A percentile compares a stretch with the other conserved stretches of the same genome.
Conservation (phyloP, 2,113 vertebrate species). For the Neopipo cinnamomea region DNA sequence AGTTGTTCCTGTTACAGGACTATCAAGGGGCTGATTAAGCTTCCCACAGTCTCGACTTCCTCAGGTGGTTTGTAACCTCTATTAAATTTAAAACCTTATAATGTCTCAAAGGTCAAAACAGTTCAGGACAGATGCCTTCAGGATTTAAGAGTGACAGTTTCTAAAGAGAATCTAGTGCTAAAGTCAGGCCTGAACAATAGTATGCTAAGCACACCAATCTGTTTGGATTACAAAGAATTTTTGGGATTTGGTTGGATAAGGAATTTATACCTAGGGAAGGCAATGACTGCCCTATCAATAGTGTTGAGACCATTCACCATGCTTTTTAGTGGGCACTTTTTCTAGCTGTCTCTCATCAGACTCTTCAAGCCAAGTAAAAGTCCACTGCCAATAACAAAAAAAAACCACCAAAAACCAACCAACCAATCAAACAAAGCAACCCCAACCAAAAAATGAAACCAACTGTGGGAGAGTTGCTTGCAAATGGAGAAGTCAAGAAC, state of each 20-base stretch:
- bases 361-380: not conserved
- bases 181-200: not conserved
- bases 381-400: fast-evolving
- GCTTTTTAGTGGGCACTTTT: not conserved
- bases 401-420: not conserved
- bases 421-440: not conserved
- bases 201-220: not conserved
- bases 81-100: slow-evolving; percentile 54
- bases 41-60: not conserved
- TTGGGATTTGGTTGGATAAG: not conserved
- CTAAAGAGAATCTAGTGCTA: slow-evolving; percentile 10
- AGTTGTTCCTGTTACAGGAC: not conserved
- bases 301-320: not conserved
- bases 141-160: slow-evolving; percentile 5
- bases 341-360: not conserved
- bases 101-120: slow-evolving; percentile 38
- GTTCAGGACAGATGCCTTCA: slow-evolving; percentile 17
- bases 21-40: slow-evolving; percentile 45
- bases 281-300: not conserved
- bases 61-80: slow-evolving; percentile 24
- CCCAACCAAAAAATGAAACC: not conserved
- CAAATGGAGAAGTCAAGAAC: not conserved
- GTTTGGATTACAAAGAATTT: not conserved
- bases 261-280: not conserved
- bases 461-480: not conserved